Percentiles rank a stretch among this genome's conserved stretches.
Evolutionary conservation across 1,140 invertebrate genomes (phyloP).

Genomic region (Drosophila grimshawi): DNA sequence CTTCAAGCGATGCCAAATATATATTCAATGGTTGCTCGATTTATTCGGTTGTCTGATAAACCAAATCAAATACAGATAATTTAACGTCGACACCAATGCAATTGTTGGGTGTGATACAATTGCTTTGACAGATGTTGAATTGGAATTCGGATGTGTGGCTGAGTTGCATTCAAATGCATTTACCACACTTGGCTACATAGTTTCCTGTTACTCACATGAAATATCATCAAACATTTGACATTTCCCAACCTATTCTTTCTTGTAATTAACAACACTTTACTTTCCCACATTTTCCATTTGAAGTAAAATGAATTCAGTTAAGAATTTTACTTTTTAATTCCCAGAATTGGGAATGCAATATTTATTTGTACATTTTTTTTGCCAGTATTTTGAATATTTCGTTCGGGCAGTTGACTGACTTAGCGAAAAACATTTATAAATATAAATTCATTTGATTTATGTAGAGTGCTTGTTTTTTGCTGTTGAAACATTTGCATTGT

Average conservation of each 20-base stretch:
- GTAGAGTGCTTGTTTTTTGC: slow-evolving; percentile 9
- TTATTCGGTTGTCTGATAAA: slow-evolving; percentile 51
- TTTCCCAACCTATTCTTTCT: too few species aligned
- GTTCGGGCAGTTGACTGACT: slow-evolving; percentile 1
- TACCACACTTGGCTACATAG: too few species aligned
- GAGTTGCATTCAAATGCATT: neutral
- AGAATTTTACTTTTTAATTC: neutral
- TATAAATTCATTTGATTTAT: slow-evolving; percentile 29
- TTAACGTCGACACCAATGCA: slow-evolving; percentile 54
- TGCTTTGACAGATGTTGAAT: neutral
- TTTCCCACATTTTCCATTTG: too few species aligned
- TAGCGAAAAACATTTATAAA: slow-evolving; percentile 2
- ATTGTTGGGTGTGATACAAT: slow-evolving; percentile 16
- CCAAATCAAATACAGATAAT: slow-evolving; percentile 82
- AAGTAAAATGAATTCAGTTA: too few species aligned
- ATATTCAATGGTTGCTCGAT: too few species aligned
- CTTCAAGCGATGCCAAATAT: neutral
- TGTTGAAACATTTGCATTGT: slow-evolving; percentile 13
- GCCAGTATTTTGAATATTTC: slow-evolving; percentile 1
- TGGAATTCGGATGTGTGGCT: neutral
- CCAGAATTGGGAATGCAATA: neutral
- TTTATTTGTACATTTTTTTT: neutral
- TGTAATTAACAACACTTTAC: too few species aligned
- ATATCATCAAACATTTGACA: too few species aligned
- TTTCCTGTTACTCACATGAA: too few species aligned